Evolutionary conservation across 2,888 invertebrate genomes (phyloP).

Genomic region (Eilema depressum): DNA sequence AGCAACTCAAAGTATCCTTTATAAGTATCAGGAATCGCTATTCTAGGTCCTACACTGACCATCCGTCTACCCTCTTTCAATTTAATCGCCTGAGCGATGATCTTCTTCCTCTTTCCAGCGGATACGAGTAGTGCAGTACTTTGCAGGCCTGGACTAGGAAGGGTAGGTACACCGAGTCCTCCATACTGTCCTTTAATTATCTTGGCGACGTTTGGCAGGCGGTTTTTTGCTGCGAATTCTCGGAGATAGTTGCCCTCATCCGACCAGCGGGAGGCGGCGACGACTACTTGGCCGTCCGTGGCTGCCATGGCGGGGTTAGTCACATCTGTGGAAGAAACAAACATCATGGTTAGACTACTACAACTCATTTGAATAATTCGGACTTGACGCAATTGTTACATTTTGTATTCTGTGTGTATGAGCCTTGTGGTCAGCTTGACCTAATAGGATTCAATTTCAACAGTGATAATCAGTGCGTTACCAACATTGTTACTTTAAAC

Average conservation of each 20-base stretch:
- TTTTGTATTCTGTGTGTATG: slow-evolving; percentile 1
- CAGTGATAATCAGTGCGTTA: slow-evolving; percentile 15
- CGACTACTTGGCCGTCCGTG: slow-evolving; percentile 96
- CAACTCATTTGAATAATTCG: background rate
- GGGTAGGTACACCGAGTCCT: slow-evolving; percentile 94
- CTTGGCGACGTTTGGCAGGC: slow-evolving; percentile 94
- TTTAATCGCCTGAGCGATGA: slow-evolving; percentile 95
- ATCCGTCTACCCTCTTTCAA: slow-evolving; percentile 95
- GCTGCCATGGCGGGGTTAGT: slow-evolving; percentile 90
- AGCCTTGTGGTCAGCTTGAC: slow-evolving; percentile 13
- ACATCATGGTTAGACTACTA: slow-evolving; percentile 13
- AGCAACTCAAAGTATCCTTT: slow-evolving; percentile 97
- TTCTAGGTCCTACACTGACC: slow-evolving; percentile 92
- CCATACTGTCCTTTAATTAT: slow-evolving; percentile 98
- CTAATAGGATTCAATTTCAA: slow-evolving; percentile 26
- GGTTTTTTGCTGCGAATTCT: slow-evolving; percentile 91
- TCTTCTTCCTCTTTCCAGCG: slow-evolving; percentile 94
- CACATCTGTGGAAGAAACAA: slow-evolving; percentile 84
- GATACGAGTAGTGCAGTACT: slow-evolving; percentile 95
- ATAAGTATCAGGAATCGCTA: slow-evolving; percentile 96
- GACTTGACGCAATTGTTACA: background rate
- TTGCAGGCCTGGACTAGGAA: slow-evolving; percentile 94
- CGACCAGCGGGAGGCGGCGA: slow-evolving; percentile 93
- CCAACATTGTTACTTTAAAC: slow-evolving; percentile 11
- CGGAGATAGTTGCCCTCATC: slow-evolving; percentile 91